Evolutionary conservation across 2,888 invertebrate genomes (phyloP), one percentile per base, ranked within the genome.

Genomic region (Himalopsyche kuldschensis): DNA sequence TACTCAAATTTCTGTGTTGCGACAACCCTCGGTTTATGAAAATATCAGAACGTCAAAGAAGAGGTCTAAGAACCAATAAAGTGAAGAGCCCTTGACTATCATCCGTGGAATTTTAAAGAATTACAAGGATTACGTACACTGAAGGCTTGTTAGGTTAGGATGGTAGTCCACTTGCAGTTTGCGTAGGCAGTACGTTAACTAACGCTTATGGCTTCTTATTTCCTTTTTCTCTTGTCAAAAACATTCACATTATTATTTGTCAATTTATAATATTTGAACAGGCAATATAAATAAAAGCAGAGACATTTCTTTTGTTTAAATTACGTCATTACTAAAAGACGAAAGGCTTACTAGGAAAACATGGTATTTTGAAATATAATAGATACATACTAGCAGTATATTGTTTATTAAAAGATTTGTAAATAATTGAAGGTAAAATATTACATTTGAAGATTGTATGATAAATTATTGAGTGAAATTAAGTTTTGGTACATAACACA

Each of bases 61-160:
- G 63, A 81, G 81, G 84, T 78, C 78, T 63, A 32, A 48, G 75
- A 75, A 55, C 55, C 81, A 81, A 81, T 46, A 82, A 46, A 15
- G 31, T 78, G 30, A 78, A 84, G 84, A 15, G 80, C 80, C 10
- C 84, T 84, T 47, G 80, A 75, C 20, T n/a, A 80, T 75, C 84
- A 55, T 55, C 77, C 80, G 78, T 80, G 85, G 85, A 85, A 85
- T 85, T 85, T 84, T 81, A 79, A 83, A 85, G 83, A 85, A 84
- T 84, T 84, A 85, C 83, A 84, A 84, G 85, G 85, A 85, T 85
- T 85, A 85, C 75, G 78, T 79, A 63, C 46, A 75, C 79, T 46
- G 41, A 79, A 85, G 78, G 82, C 27, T 46, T 85, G 83, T 85
- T 85, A 80, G 83, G 75, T 85, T 85, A 84, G 85, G 85, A 82